Conservation (phyloP, 1,140 invertebrate species). For the Lysiphlebus fabarum region DNA sequence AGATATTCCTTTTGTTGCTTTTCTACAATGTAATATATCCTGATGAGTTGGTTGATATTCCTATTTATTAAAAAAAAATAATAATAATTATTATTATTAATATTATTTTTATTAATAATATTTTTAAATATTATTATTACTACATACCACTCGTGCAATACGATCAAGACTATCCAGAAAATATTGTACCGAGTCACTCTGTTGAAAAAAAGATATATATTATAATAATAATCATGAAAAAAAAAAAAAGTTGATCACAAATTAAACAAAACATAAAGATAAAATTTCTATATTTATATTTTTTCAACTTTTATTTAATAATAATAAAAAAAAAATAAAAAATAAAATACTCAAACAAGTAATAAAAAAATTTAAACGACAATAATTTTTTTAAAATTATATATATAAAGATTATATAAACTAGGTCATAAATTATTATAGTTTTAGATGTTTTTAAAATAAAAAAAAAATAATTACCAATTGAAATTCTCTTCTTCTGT, state of each 20-base stretch:
- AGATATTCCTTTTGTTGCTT: conserved; percentile 95
- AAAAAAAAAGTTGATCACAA: conserved; percentile 2
- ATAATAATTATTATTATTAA: no score
- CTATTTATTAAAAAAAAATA: no score
- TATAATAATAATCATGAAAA: no score
- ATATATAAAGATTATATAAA: no score
- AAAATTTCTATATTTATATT: neutral
- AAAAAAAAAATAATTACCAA: conserved; percentile 66
- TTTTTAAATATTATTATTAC: conserved; percentile 29
- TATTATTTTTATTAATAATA: no score
- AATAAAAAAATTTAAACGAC: no score
- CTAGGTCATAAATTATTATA: neutral
- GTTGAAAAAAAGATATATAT: no score
- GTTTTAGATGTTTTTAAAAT: neutral
- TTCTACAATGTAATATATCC: conserved; percentile 92
- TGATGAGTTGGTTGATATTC: conserved; percentile 88
- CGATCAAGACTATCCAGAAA: conserved; percentile 89
- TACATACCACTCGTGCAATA: conserved; percentile 73
- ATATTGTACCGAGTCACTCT: conserved; percentile 92
- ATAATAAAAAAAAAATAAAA: neutral
- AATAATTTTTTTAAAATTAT: no score
- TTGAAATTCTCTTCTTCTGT: conserved; percentile 92
- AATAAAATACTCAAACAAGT: neutral
- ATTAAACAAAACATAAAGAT: conserved; percentile 5
- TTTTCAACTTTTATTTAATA: neutral